Base-by-base conservation (phyloP, 2,888 invertebrate species). In the Xestia rhomboidea region DNA sequence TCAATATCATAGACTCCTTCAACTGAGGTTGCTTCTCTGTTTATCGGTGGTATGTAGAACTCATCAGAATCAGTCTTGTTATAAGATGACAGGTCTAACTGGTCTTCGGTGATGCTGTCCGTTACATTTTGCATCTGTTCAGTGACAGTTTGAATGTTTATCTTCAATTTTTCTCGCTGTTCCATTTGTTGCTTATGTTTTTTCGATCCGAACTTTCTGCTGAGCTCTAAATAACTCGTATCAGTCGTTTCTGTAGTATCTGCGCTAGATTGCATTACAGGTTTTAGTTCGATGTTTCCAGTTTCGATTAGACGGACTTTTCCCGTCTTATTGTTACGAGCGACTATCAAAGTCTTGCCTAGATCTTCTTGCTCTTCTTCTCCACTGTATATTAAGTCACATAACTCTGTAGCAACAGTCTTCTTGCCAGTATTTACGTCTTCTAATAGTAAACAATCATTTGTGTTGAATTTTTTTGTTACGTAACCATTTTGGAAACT, bases 131-230 rank as follows among this genome's bases (percentile, higher is more conserved):
- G 96, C 91, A 98, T 94, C 79, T 97, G 97, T 51, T 97, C 97
- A 0, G 97, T 97, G 0, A 97, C 97, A 0, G 97, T 96, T 27
- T 97, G 95, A 0, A 97, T 94, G 81, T 97, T 97, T 0, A 97
- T 93, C 89, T 97, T 97, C 70, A 97, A 90, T 89, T 96, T 97
- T 89, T 97, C 97, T 0, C 91, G 92, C n/a, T 97, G 97, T 85
- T 98, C 97, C 79, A 97, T 97, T 68, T 93, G 92, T 84, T 97
- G 92, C 89, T 97, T 97, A 0, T 95, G 94, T 88, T 96, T 97
- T 83, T 98, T 98, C 0, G 98, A 98, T 3, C 98, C 98, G 89
- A 98, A 98, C 83, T 97, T 96, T 87, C 97, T 97, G 68, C 97
- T 97, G 0, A 98, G 91, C 72, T 96, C 96, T 38, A 95, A 88